Evolutionary conservation across 53 echinoderm and acorn worm species (phyloP), one percentile per base, ranked within the genome.

Genomic region (Mesocentrotus franciscanus): DNA sequence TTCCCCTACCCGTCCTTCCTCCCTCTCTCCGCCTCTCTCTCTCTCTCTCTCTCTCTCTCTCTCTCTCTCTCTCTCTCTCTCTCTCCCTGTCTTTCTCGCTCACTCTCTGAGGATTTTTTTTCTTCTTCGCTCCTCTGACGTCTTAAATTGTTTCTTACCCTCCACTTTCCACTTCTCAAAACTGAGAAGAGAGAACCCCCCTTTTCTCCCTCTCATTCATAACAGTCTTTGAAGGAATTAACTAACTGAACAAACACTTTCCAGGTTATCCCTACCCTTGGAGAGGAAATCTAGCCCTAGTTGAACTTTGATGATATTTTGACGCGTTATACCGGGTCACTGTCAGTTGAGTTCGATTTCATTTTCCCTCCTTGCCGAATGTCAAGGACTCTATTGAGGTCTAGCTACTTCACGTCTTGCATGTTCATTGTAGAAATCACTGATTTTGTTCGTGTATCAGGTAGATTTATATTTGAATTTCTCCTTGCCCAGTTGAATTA

Each of bases 241-340:
- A 81, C 17, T 81, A 81, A 81, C 81, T 81, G 81, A 42, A 42
- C 9, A 81, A 81, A 81, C 42, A 81, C 39, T 81, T 81, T 81
- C 39, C 81, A 81, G 81, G 81, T 33, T 39, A 81, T 36, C 36
- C 20, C 8, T 42, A 20, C 81, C 81, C 81, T 18, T 39, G 33
- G 81, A 36, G 81, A 42, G 36, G 20, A 20, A 39, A 35, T 22
- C 20, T 0, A 42, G 18, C 81, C 81, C 8, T 42, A 16, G 8
- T 16, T 20, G 81, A 81, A 42, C 33, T 81, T 42, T 81, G 36
- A 9, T 17, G 81, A 33, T 76, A 30, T 76, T 33, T 33, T 76
- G 30, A 76, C 10, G 33, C 76, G 33, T 30, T 76, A 33, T 76
- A 42, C 9, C 39, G 81, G 81, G 33, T 81, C 42, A 42, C 7